A percentile compares a stretch with the other conserved stretches of the same genome.
These are phyloP conservation scores for Blomia tropicalis DNA, from an alignment of 2,888 invertebrate species.

Conservation along the genomic window DNA sequence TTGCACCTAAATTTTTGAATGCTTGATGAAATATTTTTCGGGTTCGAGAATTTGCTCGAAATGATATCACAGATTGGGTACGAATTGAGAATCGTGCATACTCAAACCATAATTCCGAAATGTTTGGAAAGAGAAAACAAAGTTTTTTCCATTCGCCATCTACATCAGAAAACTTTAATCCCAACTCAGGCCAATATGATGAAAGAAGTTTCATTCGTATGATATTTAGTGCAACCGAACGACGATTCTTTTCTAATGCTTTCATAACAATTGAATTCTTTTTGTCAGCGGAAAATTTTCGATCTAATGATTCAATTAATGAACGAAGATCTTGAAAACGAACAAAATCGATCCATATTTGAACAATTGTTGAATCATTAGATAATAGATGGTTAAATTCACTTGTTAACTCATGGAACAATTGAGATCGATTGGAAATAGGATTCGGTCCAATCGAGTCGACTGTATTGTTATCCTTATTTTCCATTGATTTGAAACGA, in stretches of 20 bases:
- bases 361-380: constrained; percentile 34
- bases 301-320: constrained; percentile 7
- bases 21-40: background rate
- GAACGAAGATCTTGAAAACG: constrained; percentile 36
- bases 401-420: constrained; percentile 19
- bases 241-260: constrained; percentile 36
- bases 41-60: background rate
- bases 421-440: background rate
- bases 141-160: constrained; percentile 36
- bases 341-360: constrained; percentile 38
- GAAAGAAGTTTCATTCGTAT: constrained; percentile 34
- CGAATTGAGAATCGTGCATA: constrained; percentile 36
- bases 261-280: constrained; percentile 37
- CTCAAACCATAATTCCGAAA: constrained; percentile 35
- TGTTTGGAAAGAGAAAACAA: constrained; percentile 36
- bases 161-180: constrained; percentile 30
- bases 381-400: constrained; percentile 34
- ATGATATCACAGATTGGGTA: background rate
- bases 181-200: constrained; percentile 33
- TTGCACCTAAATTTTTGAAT: constrained; percentile 28
- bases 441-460: background rate
- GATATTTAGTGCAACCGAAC: constrained; percentile 34
- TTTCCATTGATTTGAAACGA: background rate
- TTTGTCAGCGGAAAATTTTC: constrained; percentile 34
- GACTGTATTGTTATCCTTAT: background rate